Conservation (phyloP, 2,113 vertebrate genomes). For the Hyperopisus bebe region DNA sequence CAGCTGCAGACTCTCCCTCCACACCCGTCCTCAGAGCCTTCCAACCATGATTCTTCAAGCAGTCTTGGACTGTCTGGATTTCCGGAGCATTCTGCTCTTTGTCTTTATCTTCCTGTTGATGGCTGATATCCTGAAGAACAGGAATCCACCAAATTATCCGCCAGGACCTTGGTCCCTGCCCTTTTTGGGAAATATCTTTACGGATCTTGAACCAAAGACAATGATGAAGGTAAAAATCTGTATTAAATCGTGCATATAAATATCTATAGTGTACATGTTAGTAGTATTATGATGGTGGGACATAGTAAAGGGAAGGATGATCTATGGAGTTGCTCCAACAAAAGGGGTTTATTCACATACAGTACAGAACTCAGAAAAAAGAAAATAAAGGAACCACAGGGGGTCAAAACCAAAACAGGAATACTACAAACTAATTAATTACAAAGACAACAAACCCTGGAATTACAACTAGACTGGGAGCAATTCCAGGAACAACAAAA, state of each 20-base stretch:
- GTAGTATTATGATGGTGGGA: not conserved
- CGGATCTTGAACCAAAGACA: too few relatives aligned
- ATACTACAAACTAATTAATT: not conserved
- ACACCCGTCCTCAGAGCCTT: not conserved
- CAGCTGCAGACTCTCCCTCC: not conserved
- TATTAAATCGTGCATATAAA: slow-evolving; percentile 31
- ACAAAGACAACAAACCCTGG: not conserved
- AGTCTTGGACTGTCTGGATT: slow-evolving; percentile 8
- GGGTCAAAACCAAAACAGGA: not conserved
- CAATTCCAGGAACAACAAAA: not conserved
- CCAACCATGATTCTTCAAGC: slow-evolving; percentile 9
- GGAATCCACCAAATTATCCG: slow-evolving; percentile 43
- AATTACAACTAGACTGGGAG: not conserved
- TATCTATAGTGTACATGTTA: not conserved
- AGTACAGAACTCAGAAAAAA: not conserved
- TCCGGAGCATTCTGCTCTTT: slow-evolving; percentile 11
- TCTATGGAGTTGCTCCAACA: not conserved
- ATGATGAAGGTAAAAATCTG: too few relatives aligned
- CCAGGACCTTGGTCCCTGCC: slow-evolving; percentile 43
- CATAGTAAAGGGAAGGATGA: slow-evolving; percentile 42
- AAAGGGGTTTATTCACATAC: not conserved
- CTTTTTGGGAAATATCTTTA: too few relatives aligned
- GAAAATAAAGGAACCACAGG: not conserved
- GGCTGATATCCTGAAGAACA: slow-evolving; percentile 21
- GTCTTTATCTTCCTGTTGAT: slow-evolving; percentile 22